Evolutionary conservation across 2,888 invertebrate genomes (phyloP).

Genomic region (Mythimna loreyi): DNA sequence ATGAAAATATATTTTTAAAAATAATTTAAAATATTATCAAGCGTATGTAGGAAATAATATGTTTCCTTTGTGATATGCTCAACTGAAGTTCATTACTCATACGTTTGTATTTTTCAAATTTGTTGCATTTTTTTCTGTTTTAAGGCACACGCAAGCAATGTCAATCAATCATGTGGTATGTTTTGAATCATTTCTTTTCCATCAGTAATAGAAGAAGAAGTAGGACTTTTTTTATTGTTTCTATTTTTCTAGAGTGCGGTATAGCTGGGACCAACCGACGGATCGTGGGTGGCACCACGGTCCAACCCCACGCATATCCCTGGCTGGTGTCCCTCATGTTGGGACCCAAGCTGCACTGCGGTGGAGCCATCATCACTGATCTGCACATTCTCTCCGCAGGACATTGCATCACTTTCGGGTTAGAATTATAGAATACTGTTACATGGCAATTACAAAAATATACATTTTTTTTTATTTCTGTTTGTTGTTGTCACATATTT

Average conservation of each 20-base stretch:
- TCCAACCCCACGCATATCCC: constrained; percentile 88
- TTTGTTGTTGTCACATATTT: constrained; percentile 22
- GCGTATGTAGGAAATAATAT: constrained; percentile 2
- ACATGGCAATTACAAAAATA: not conserved
- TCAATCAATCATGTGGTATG: constrained; percentile 80
- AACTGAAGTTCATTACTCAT: constrained; percentile 5
- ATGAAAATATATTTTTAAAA: not conserved
- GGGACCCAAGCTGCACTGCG: constrained; percentile 88
- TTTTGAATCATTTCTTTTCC: constrained; percentile 11
- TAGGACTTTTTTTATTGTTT: not conserved
- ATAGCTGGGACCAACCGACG: constrained; percentile 83
- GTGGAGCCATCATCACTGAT: constrained; percentile 91
- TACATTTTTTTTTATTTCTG: not conserved
- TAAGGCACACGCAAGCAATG: constrained; percentile 70
- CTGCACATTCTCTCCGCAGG: constrained; percentile 90
- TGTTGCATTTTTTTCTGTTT: constrained; percentile 27
- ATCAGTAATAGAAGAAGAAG: not conserved
- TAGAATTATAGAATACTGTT: constrained; percentile 27
- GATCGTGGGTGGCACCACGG: constrained; percentile 89
- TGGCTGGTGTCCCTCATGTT: constrained; percentile 90
- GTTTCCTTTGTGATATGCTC: not conserved
- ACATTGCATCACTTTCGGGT: constrained; percentile 91
- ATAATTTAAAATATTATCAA: not conserved
- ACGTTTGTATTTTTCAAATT: not conserved
- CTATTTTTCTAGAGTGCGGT: constrained; percentile 79